Evolutionary conservation across 2,888 invertebrate species (phyloP).

Genomic region (Cheilosia variabilis): DNA sequence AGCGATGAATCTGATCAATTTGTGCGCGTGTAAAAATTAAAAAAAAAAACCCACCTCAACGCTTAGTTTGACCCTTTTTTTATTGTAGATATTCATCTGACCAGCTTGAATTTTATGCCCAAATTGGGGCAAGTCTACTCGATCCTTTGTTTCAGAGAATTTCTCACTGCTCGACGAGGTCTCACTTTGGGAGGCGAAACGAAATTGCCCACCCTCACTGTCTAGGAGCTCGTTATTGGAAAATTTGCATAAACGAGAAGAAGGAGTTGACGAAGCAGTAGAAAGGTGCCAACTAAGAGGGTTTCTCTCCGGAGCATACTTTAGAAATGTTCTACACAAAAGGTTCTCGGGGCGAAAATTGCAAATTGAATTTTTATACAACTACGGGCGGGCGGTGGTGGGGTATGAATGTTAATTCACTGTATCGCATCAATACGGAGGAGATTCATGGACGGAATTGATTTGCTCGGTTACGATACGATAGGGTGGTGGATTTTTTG

Average conservation of each 20-base stretch:
- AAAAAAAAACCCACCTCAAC: neutral
- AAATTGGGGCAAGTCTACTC: neutral
- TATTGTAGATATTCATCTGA: slow-evolving; percentile 5
- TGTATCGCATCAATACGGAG: slow-evolving; percentile 13
- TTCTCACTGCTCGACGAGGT: neutral
- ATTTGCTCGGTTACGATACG: slow-evolving; percentile 15
- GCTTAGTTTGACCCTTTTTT: slow-evolving; percentile 25
- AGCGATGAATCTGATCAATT: slow-evolving; percentile 28
- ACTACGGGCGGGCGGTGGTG: neutral
- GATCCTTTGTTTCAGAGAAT: slow-evolving; percentile 6
- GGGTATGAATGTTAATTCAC: slow-evolving; percentile 18
- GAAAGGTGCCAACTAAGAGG: slow-evolving; percentile 10
- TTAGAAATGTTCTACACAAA: slow-evolving; percentile 39
- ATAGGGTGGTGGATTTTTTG: slow-evolving; percentile 3
- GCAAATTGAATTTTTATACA: slow-evolving; percentile 43
- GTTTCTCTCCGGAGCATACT: slow-evolving; percentile 15
- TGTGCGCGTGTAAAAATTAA: slow-evolving; percentile 13
- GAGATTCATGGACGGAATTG: slow-evolving; percentile 16
- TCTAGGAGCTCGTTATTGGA: slow-evolving; percentile 21
- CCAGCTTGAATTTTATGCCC: slow-evolving; percentile 35
- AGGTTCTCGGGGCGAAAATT: slow-evolving; percentile 28
- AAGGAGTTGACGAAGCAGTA: neutral
- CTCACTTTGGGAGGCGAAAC: neutral
- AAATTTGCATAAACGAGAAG: slow-evolving; percentile 24
- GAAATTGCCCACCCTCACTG: neutral